Percentiles rank a stretch among this genome's conserved stretches.
These are phyloP conservation scores for Oreocharis arfaki DNA, from an alignment of 2,113 vertebrate species.

Conservation along the genomic window DNA sequence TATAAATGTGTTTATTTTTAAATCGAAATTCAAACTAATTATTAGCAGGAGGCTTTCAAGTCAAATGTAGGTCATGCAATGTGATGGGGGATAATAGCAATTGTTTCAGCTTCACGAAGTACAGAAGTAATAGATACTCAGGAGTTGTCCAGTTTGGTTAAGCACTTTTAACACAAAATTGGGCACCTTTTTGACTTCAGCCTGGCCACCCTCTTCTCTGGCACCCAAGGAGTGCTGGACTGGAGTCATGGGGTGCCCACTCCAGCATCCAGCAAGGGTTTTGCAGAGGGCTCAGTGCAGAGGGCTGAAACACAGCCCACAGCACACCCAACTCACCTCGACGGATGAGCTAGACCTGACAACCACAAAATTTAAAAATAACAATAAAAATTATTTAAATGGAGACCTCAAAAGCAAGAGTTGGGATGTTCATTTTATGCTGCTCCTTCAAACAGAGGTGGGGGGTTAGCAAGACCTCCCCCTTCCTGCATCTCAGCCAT, in stretches of 20 bases:
- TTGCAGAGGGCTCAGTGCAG: not conserved
- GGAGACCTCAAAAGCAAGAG: not conserved
- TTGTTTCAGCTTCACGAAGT: conserved; percentile 64
- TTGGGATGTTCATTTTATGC: not conserved
- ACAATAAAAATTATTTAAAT: not conserved
- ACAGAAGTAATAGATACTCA: conserved; percentile 39
- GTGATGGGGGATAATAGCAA: conserved; percentile 64
- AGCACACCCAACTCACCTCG: not conserved
- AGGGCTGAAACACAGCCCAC: not conserved
- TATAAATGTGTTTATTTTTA: conserved; percentile 72
- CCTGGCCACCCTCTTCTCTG: not conserved
- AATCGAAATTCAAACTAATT: conserved; percentile 70
- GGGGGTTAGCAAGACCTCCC: not conserved
- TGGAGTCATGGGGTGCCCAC: accelerated
- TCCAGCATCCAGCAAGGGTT: not conserved
- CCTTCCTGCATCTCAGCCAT: not conserved
- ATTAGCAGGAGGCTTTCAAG: conserved; percentile 74
- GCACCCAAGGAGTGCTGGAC: not conserved
- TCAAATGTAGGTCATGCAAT: conserved; percentile 74
- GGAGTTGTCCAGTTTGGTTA: conserved; percentile 5
- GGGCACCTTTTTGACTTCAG: not conserved
- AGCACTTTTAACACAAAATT: not conserved
- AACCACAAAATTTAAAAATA: not conserved
- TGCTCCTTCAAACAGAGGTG: not conserved
- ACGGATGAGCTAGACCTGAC: not conserved